Evolutionary conservation across 2,113 vertebrate genomes (phyloP).

Genomic region (Lucifuga dentata): DNA sequence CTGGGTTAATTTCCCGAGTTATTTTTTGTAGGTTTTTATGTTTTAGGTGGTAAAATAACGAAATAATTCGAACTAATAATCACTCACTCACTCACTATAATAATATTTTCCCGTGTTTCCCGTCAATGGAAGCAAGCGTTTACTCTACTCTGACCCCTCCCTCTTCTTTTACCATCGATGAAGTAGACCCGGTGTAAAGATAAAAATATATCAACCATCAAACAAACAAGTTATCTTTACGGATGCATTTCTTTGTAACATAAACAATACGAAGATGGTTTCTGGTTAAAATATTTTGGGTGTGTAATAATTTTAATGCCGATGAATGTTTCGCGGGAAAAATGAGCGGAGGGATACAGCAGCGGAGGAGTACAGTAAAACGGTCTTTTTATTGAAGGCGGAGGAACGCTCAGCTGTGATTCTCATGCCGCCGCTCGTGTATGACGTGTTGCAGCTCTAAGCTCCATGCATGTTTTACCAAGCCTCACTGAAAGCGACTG

Average conservation of each 20-base stretch:
- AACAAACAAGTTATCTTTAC: accelerated
- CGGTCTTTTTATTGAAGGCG: conserved; percentile 44
- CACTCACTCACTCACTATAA: conserved; percentile 40
- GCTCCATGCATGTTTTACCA: conserved; percentile 37
- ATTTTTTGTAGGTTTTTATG: background rate
- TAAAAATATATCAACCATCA: accelerated
- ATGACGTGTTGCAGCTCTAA: conserved; percentile 1
- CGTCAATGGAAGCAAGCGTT: conserved; percentile 58
- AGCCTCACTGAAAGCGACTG: conserved; percentile 10
- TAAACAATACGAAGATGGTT: accelerated
- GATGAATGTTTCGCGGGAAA: conserved; percentile 73
- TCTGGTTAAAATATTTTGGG: accelerated
- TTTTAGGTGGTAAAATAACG: conserved; percentile 15
- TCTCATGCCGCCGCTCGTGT: conserved; percentile 53
- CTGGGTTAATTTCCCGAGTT: accelerated
- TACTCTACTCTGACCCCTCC: conserved; percentile 67
- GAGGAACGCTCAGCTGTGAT: conserved; percentile 64
- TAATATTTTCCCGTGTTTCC: conserved; percentile 51
- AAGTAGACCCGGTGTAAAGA: conserved; percentile 21
- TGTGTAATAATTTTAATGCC: background rate
- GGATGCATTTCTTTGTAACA: accelerated
- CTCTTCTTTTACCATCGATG: conserved; percentile 21
- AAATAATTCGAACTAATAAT: conserved; percentile 37
- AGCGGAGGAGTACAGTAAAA: conserved; percentile 18
- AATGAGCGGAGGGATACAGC: conserved; percentile 24